Percentiles rank a stretch among this genome's conserved stretches.
These are phyloP conservation scores for Dendrocincla tyrannina DNA, from an alignment of 2,797 vertebrate species.

Conservation along the genomic window DNA sequence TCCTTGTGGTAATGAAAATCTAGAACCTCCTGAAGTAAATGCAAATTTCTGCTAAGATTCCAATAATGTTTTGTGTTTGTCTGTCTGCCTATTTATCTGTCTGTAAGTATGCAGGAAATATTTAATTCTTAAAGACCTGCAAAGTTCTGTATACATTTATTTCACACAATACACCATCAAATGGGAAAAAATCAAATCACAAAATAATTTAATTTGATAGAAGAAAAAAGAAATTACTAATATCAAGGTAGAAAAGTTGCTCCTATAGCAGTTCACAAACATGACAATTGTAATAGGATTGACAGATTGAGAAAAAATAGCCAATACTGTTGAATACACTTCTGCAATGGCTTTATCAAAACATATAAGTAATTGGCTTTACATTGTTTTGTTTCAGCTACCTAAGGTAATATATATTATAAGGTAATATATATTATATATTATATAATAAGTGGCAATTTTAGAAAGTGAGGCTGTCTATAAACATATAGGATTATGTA, in stretches of 20 bases:
- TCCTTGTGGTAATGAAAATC: neutral
- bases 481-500: neutral
- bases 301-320: neutral
- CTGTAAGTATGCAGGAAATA: neutral
- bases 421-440: neutral
- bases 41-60: neutral
- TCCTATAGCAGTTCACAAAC: neutral
- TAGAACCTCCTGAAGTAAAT: neutral
- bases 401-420: neutral
- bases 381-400: neutral
- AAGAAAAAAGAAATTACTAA: neutral
- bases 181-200: neutral
- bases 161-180: neutral
- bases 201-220: neutral
- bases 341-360: neutral
- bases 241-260: neutral
- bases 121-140: neutral
- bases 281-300: neutral
- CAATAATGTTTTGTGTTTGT: neutral
- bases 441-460: neutral
- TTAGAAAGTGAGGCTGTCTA: neutral
- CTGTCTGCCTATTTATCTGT: neutral
- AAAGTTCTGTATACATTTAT: neutral
- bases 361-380: neutral
- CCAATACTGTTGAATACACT: neutral